Base-by-base conservation (phyloP, 2,113 vertebrate species). In the Chloroceryle aenea region DNA sequence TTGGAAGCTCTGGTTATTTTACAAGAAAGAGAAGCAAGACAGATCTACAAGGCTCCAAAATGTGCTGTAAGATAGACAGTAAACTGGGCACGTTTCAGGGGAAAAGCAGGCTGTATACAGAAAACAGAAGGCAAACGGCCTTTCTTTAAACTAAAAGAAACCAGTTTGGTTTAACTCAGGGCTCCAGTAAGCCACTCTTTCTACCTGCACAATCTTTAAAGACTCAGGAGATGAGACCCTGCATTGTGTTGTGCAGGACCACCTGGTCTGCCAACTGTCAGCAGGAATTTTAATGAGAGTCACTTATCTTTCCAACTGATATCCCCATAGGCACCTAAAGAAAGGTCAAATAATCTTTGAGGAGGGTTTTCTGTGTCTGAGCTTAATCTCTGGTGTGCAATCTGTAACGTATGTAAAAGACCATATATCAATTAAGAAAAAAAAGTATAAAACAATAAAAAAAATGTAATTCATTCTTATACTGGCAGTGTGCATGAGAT, bases 311-410 rank as follows among this genome's bases (percentile, higher is more conserved):
- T 89, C 82, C 52, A 79, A 86, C 42, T 16, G 34, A 74, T 45
- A 56, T 30, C n/a, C 82, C 90, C 82, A 67, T 0, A 45, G 75
- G 34, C 50, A 94, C 34, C 16, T 1, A 4, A 86, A 71, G 75
- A 91, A 92, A 96, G 79, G 79, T 93, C 75, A 95, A 40, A 50
- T n/a, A 40, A 74, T 86, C 26, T 88, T 78, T 27, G 20, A 7
- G 52, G 50, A 88, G 68, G 12, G 26, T 58, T 88, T 87, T 73
- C 74, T 75, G 25, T 40, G 36, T 34, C 78, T 77, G 32, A 94
- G 85, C 42, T 81, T 74, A 47, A 80, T 77, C 76, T 92, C 40
- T 6, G 7, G 26, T 45, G 87, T 45, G 63, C 47, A 62, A 14
- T 36, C 75, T 71, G 38, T 52, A 93, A 59, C 5, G 20, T 5